Evolutionary conservation across 2,888 invertebrate genomes (phyloP).

Genomic region (Chloroclysta siterata): DNA sequence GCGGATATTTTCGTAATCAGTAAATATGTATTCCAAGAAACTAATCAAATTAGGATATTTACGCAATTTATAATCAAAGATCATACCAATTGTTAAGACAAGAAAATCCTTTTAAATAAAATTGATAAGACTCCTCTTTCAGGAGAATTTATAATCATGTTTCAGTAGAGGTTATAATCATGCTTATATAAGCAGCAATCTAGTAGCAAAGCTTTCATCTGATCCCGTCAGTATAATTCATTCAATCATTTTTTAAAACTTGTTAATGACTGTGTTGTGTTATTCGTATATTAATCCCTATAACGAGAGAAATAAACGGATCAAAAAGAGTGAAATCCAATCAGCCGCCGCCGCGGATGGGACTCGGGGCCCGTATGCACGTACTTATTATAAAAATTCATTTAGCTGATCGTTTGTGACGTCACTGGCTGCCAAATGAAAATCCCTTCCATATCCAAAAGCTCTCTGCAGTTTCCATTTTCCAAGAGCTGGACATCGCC

Average conservation of each 20-base stretch:
- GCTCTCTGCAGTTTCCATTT: slow-evolving; percentile 1
- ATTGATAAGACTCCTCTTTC: too few species aligned
- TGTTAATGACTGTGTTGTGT: not conserved
- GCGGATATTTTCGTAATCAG: too few species aligned
- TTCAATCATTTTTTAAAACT: not conserved
- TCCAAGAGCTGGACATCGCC: not conserved
- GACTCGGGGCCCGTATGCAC: slow-evolving; percentile 3
- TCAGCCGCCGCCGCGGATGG: slow-evolving; percentile 3
- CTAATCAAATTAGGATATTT: too few species aligned
- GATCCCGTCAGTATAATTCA: not conserved
- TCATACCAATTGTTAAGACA: too few species aligned
- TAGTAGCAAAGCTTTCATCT: not conserved
- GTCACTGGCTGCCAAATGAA: slow-evolving; percentile 16
- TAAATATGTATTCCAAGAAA: too few species aligned
- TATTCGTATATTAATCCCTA: slow-evolving; percentile 24
- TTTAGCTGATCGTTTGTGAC: slow-evolving; percentile 22
- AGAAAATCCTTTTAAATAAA: too few species aligned
- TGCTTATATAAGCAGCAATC: not conserved
- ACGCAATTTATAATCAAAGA: too few species aligned
- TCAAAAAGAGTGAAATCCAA: slow-evolving; percentile 26
- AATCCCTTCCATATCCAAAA: slow-evolving; percentile 8
- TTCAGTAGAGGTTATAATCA: too few species aligned
- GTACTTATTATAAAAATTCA: slow-evolving; percentile 25
- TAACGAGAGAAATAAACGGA: slow-evolving; percentile 27
- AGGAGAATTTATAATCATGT: too few species aligned